phyloP scores from a whole-genome alignment of 2,888 invertebrate genomes.

The Coleophora deauratella region DNA sequence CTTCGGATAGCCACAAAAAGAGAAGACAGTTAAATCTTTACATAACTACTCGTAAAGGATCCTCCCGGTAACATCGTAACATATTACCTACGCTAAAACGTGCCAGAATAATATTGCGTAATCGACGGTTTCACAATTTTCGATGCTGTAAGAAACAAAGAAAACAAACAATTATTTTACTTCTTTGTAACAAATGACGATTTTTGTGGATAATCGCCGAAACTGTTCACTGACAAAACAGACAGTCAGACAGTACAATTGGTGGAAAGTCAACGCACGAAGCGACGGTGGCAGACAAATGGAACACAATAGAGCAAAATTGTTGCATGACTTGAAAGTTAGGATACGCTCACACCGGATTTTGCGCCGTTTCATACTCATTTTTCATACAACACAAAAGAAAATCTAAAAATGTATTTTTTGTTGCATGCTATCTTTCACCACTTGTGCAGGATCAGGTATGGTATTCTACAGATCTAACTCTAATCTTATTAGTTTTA shows the following conservation, averaged over 20 bases:
- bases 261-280: slow-evolving; percentile 45
- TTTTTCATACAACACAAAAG: background rate
- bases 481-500: too few species aligned
- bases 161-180: slow-evolving; percentile 21
- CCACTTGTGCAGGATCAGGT: slow-evolving; percentile 52
- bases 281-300: slow-evolving; percentile 26
- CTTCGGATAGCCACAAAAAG: slow-evolving; percentile 23
- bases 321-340: slow-evolving; percentile 48
- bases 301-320: slow-evolving; percentile 41
- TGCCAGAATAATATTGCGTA: slow-evolving; percentile 22
- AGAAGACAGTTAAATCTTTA: too few species aligned
- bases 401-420: slow-evolving; percentile 7
- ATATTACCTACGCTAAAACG: too few species aligned
- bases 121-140: slow-evolving; percentile 18
- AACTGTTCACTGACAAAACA: slow-evolving; percentile 34
- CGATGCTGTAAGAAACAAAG: slow-evolving; percentile 13
- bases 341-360: slow-evolving; percentile 8
- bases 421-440: slow-evolving; percentile 49
- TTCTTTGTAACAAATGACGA: slow-evolving; percentile 18
- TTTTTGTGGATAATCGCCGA: slow-evolving; percentile 29
- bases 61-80: too few species aligned
- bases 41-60: too few species aligned
- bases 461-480: slow-evolving; percentile 21
- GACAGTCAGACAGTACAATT: slow-evolving; percentile 39
- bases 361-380: slow-evolving; percentile 3